Percentiles rank a stretch among this genome's conserved stretches.
These are phyloP conservation scores for Rhagonycha lutea DNA, from an alignment of 2,888 invertebrate genomes.

Conservation along the genomic window DNA sequence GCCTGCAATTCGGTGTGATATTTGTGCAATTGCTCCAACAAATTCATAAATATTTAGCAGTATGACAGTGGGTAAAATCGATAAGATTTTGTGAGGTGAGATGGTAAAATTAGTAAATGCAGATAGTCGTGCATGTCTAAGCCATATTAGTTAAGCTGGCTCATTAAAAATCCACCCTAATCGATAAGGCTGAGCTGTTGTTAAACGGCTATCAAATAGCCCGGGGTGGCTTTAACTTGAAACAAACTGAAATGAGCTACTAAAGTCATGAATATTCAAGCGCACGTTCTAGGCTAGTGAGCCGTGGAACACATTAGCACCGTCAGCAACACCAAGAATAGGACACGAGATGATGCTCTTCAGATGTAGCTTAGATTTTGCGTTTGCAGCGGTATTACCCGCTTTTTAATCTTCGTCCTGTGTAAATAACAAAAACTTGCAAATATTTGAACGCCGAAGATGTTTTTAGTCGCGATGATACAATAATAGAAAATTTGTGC, in stretches of 20 bases:
- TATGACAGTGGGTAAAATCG: neutral
- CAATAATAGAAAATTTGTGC: neutral
- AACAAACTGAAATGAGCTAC: constrained; percentile 38
- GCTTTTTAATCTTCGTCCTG: neutral
- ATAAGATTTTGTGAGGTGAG: neutral
- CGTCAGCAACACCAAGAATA: constrained; percentile 31
- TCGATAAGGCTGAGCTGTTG: constrained; percentile 39
- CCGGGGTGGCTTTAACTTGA: constrained; percentile 33
- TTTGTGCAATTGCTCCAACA: neutral
- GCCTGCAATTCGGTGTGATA: neutral
- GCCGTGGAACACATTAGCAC: constrained; percentile 36
- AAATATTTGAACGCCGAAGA: neutral
- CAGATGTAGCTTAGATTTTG: constrained; percentile 31
- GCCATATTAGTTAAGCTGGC: constrained; percentile 25
- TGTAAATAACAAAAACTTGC: neutral
- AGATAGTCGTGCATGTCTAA: neutral
- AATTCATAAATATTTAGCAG: neutral
- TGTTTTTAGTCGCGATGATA: neutral
- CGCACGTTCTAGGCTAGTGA: constrained; percentile 37
- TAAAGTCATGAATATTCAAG: constrained; percentile 40
- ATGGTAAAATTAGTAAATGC: neutral
- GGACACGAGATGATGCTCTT: constrained; percentile 19
- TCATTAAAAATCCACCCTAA: constrained; percentile 39
- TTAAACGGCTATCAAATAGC: constrained; percentile 39
- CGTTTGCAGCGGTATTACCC: neutral